Evolutionary conservation across 2,888 invertebrate species (phyloP).

Genomic region (Microdon myrmicae): DNA sequence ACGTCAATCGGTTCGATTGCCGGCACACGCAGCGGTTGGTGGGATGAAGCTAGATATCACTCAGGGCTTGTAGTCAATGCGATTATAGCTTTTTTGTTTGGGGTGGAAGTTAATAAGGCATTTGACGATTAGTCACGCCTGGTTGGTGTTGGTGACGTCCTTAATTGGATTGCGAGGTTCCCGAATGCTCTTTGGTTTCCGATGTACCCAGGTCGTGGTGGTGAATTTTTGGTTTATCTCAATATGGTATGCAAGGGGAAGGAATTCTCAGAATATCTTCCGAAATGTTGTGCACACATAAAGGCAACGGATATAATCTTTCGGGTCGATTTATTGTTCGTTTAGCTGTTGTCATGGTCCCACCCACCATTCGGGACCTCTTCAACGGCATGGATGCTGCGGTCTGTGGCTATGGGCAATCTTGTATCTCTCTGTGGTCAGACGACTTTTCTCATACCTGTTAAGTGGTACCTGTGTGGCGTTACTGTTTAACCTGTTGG

Average conservation of each 20-base stretch:
- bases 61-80: slow-evolving; percentile 29
- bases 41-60: slow-evolving; percentile 13
- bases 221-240: slow-evolving; percentile 24
- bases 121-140: slow-evolving; percentile 50
- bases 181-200: slow-evolving; percentile 9
- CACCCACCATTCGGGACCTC: slow-evolving; percentile 51
- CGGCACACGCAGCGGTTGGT: slow-evolving; percentile 2
- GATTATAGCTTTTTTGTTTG: slow-evolving; percentile 30
- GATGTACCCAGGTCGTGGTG: slow-evolving; percentile 3
- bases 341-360: slow-evolving; percentile 46
- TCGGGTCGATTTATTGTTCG: slow-evolving; percentile 41
- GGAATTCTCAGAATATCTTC: background rate
- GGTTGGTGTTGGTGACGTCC: slow-evolving; percentile 32
- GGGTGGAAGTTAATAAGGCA: slow-evolving; percentile 39
- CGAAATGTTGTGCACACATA: slow-evolving; percentile 12
- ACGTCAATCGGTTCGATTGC: slow-evolving; percentile 32
- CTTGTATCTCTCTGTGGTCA: slow-evolving; percentile 39
- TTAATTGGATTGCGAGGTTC: slow-evolving; percentile 41
- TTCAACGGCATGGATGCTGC: slow-evolving; percentile 34
- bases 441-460: slow-evolving; percentile 42
- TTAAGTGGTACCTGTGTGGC: slow-evolving; percentile 37
- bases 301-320: slow-evolving; percentile 35
- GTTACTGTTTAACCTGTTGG: slow-evolving; percentile 42
- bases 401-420: slow-evolving; percentile 30
- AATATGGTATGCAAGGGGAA: slow-evolving; percentile 29